Conservation (phyloP, 53 echinoderm and acorn worm species). For the Zoroaster sp. region DNA sequence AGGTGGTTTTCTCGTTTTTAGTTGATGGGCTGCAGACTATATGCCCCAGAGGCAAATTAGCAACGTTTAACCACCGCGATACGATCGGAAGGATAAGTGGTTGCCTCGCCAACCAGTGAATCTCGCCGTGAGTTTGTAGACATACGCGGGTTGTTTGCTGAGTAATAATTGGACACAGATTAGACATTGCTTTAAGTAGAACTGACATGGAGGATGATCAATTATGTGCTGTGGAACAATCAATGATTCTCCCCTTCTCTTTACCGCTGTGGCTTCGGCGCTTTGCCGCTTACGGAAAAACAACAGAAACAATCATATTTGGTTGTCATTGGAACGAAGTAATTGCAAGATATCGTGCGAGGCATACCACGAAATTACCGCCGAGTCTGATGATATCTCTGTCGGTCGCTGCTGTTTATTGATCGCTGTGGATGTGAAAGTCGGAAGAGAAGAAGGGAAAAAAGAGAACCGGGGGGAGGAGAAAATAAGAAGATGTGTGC, state of each 20-base stretch:
- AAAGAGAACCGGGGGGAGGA: background rate
- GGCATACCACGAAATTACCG: conserved; percentile 33
- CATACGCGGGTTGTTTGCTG: background rate
- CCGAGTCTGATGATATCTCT: conserved; percentile 10
- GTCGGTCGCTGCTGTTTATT: conserved; percentile 9
- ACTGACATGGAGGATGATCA: background rate
- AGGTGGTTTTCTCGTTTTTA: too few relatives aligned
- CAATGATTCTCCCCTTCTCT: background rate
- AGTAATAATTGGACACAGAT: background rate
- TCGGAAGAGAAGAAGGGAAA: background rate
- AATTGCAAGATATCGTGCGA: conserved; percentile 38
- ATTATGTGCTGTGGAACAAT: background rate
- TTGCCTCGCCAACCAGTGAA: background rate
- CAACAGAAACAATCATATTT: conserved; percentile 9
- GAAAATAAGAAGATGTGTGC: background rate
- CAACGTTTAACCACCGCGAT: background rate
- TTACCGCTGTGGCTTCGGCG: background rate
- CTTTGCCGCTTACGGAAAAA: background rate
- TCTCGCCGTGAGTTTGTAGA: too few relatives aligned
- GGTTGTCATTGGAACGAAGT: background rate
- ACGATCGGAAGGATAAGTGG: background rate
- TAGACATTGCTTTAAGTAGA: background rate
- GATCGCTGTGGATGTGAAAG: background rate
- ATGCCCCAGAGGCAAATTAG: conserved; percentile 23
- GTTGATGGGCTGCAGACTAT: too few relatives aligned